Evolutionary conservation across 2,888 invertebrate species (phyloP), one percentile per base, ranked within the genome.

Genomic region (Anaspis maculata): DNA sequence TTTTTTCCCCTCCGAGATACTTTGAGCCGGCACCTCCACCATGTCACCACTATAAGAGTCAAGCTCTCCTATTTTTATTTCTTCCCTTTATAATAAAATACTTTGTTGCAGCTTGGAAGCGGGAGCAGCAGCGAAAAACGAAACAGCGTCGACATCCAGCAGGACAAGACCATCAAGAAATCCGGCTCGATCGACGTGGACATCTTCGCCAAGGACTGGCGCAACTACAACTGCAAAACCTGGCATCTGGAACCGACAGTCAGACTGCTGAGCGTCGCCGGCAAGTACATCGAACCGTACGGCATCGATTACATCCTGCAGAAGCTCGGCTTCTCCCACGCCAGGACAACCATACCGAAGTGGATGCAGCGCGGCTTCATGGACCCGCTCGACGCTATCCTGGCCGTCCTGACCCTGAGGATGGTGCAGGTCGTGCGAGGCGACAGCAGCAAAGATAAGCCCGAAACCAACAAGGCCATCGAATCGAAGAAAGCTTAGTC

Each of bases 301-400:
- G 96, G 96, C 30, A 91, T 97, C 41, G 97, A 98, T 71, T 96
- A 94, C 66, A 95, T 98, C 57, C 75, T 98, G 30, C 94, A 96
- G 69, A 95, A 96, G 68, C 73, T 98, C 24, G 96, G 96, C 26
- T 97, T 98, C 66, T 83, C 89, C 38, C 97, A 98, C 69, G 96
- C 97, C 7, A 77, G 96, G 45, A 92, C 90, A 46, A 98, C 98
- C 34, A 98, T 98, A 60, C 98, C 98, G 36, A 98, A 98, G 69
- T 98, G 97, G 94, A 79, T 97, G 71, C 98, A 98, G 68, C 76
- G 98, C 33, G 97, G 97, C 9, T 87, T 95, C 52, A 89, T 98
- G 79, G 98, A 98, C 70, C 95, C 96, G 0, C 69, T 96, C 32
- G 97, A 98, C 69, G 89, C 90, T 62, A 76, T 96, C 37, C 73